phyloP scores from a whole-genome alignment of 2,113 vertebrate genomes.

The Bos taurus region DNA sequence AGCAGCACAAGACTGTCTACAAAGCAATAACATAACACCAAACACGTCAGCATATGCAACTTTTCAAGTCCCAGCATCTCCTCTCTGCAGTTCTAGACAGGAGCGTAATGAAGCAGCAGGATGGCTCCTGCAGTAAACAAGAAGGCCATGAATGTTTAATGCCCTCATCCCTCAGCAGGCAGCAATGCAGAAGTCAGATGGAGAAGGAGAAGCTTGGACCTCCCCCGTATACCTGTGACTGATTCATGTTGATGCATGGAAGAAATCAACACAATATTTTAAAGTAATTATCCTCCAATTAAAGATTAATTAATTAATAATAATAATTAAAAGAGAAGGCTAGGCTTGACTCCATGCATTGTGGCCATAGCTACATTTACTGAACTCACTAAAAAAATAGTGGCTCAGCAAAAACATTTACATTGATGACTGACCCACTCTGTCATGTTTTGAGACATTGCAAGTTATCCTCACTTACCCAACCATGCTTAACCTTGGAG shows the following conservation, averaged over 20 bases:
- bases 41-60: neutral
- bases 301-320: neutral
- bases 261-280: neutral
- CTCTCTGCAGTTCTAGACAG: neutral
- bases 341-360: neutral
- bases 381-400: neutral
- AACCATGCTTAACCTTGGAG: neutral
- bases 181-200: neutral
- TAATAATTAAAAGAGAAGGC: neutral
- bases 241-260: neutral
- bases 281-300: neutral
- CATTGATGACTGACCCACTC: neutral
- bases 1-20: constrained; percentile 43
- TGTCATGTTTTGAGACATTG: neutral
- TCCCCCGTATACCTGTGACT: neutral
- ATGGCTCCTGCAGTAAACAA: neutral
- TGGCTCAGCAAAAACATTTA: neutral
- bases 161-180: neutral
- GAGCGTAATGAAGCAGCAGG: neutral
- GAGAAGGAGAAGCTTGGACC: neutral
- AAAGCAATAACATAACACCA: constrained; percentile 9
- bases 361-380: neutral
- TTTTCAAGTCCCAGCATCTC: constrained; percentile 28
- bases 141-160: neutral
- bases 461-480: neutral